phyloP scores from a whole-genome alignment of 2,888 invertebrate genomes.

The Leucoma salicis region DNA sequence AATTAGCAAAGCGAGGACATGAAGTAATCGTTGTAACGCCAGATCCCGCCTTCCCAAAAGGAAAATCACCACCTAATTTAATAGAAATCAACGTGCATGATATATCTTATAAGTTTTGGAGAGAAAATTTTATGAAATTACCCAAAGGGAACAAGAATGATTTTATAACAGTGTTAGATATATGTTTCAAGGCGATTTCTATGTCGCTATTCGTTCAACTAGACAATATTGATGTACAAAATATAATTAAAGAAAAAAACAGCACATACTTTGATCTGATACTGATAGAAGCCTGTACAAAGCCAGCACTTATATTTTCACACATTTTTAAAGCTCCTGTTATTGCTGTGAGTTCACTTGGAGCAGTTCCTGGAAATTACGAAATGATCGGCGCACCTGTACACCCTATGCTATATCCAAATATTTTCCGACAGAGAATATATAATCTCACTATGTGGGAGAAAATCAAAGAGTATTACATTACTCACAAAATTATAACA shows the following conservation, averaged over 20 bases:
- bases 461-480: slow-evolving; percentile 16
- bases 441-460: slow-evolving; percentile 35
- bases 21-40: not conserved
- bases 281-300: slow-evolving; percentile 37
- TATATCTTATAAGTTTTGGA: slow-evolving; percentile 36
- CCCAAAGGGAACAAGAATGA: slow-evolving; percentile 13
- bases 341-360: slow-evolving; percentile 47
- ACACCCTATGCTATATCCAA: slow-evolving; percentile 43
- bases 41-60: slow-evolving; percentile 13
- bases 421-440: slow-evolving; percentile 13
- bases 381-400: slow-evolving; percentile 33
- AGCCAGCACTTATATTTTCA: slow-evolving; percentile 32
- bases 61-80: slow-evolving; percentile 56
- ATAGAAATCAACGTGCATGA: slow-evolving; percentile 57
- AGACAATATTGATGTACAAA: slow-evolving; percentile 1
- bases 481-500: not conserved
- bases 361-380: slow-evolving; percentile 15
- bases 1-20: slow-evolving; percentile 37
- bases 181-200: not conserved
- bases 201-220: slow-evolving; percentile 1
- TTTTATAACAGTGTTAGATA: not conserved
- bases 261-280: slow-evolving; percentile 37
- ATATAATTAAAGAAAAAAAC: slow-evolving; percentile 6
- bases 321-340: slow-evolving; percentile 44
- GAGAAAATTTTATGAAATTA: slow-evolving; percentile 2